Base-by-base conservation (phyloP, 2,888 invertebrate species). In the Eupithecia pulchellata region DNA sequence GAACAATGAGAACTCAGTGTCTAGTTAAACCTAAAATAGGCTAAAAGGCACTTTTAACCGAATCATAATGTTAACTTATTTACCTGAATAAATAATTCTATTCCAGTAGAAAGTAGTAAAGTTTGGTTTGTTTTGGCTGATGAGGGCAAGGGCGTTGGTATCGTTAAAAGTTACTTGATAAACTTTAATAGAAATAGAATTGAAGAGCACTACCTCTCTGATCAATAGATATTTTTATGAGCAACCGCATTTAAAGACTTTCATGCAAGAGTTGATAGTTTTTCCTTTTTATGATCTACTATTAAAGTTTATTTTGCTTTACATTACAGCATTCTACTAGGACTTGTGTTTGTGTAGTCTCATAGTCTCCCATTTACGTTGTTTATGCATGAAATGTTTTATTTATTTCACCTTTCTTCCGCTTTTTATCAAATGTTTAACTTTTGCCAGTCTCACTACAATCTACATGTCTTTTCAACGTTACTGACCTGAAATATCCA, bases 171-270 rank as follows among this genome's bases (percentile, higher is more conserved):
- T 42, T 66, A 72, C n/a, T n/a, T 60, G 47, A 62, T 69, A 71
- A 30, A 52, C 36, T 68, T 65, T 69, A 52, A 64, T 62, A 55
- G 61, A 17, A 25, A 72, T 68, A 61, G 70, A 68, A 73, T 69
- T 71, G 47, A 67, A 67, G 69, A 68, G 34, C 34, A 58, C 58
- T 68, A 58, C 58, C 64, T 61, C 34, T 62, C 66, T 74, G 75
- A 79, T 82, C 73, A 78, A 77, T 72, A 61, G 20, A 61, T n/a
- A 66, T 78, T 80, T 80, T 80, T 78, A 77, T 71, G 72, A 68
- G 69, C 72, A 74, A 75, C 79, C 75, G 74, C 78, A 77, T 81
- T 74, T 75, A 76, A 75, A 77, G 68, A 29, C 73, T 67, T 75
- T 80, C 68, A n/a, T n/a, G n/a, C n/a, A 79, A 78, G 78, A 72